Conservation (phyloP, 2,797 vertebrate genomes). For the Mormyrops attenuatus region DNA sequence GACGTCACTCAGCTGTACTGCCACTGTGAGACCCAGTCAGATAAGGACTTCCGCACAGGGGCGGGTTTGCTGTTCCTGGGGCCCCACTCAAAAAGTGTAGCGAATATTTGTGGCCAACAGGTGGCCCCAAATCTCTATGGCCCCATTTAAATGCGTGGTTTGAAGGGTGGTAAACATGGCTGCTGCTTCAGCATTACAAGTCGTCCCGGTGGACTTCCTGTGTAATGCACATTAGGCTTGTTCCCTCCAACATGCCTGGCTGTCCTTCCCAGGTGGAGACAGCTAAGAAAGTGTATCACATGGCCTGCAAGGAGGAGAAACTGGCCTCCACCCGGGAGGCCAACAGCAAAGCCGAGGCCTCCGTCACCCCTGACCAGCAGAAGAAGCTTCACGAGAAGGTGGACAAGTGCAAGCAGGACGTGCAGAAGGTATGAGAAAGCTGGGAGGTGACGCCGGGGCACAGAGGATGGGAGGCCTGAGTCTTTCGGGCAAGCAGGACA, state of each 20-base stretch:
- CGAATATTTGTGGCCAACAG: not conserved
- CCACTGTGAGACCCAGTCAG: not conserved
- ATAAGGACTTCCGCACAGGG: not conserved
- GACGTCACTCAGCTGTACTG: not conserved
- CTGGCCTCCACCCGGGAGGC: conserved; percentile 79
- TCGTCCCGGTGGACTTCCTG: not conserved
- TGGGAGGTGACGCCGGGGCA: not conserved
- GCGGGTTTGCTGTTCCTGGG: not conserved
- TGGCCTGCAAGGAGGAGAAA: conserved; percentile 95
- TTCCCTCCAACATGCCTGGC: not conserved
- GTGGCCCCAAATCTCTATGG: not conserved
- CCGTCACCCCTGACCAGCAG: conserved; percentile 78
- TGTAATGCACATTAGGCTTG: not conserved
- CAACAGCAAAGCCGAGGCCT: conserved; percentile 78
- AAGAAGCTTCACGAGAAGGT: conserved; percentile 93
- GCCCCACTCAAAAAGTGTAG: not conserved
- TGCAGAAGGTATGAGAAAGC: conserved; percentile 73
- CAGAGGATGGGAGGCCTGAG: not conserved
- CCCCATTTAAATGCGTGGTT: not conserved
- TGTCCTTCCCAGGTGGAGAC: conserved; percentile 72
- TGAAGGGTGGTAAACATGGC: not conserved
- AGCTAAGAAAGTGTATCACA: conserved; percentile 87
- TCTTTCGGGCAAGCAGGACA: not conserved
- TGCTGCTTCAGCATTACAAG: not conserved
- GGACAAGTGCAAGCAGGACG: conserved; percentile 91